Evolutionary conservation across 2,888 invertebrate genomes (phyloP), one percentile per base, ranked within the genome.

Genomic region (Caenorhabditis sulstoni): DNA sequence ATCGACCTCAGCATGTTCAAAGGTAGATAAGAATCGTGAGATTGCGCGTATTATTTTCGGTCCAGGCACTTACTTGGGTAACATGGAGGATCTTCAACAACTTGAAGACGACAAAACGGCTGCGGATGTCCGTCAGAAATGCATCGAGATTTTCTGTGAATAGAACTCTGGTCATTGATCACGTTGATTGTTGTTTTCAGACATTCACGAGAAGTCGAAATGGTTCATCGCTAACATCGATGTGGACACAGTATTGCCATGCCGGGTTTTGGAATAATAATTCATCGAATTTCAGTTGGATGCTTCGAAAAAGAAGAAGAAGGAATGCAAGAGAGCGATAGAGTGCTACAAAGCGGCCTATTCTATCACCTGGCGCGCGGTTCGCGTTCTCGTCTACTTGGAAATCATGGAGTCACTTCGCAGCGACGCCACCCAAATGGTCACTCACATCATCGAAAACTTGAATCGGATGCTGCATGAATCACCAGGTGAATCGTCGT

Each of bases 71-170:
- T 50, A 50, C 2, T 12, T 52, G 52, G 8, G n/a, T 1, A 16
- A 29, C 4, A 52, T 29, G 23, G 55, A 5, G 29, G 29, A 29
- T 29, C 29, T 29, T 29, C 29, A 29, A 7, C 29, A 29, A 29
- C 29, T 29, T 29, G 29, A 49, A 37, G 37, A 37, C 23, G 20
- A 4, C 16, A 9, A 49, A 49, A 16, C 4, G 7, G 0, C 12
- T 39, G 16, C 23, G 7, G 41, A 14, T 3, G 41, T 14, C 41
- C 14, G 41, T 41, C 41, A 41, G 14, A 41, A 11, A 11, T 41
- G 41, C 11, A 16, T 52, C 14, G 62, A 64, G 18, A 41, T 64
- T 57, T 66, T 57, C n/a, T 14, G 66, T 66, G 29, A 29, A 5
- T 29, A 29, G 22, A 14, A n/a, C 23, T 4, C 1, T 50, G 29